Percentiles rank a stretch among this genome's conserved stretches.
These are phyloP conservation scores for Chrysaora quinquecirrha DNA, from an alignment of 30 jellyfish, hydroid and myxozoan species.

Conservation along the genomic window DNA sequence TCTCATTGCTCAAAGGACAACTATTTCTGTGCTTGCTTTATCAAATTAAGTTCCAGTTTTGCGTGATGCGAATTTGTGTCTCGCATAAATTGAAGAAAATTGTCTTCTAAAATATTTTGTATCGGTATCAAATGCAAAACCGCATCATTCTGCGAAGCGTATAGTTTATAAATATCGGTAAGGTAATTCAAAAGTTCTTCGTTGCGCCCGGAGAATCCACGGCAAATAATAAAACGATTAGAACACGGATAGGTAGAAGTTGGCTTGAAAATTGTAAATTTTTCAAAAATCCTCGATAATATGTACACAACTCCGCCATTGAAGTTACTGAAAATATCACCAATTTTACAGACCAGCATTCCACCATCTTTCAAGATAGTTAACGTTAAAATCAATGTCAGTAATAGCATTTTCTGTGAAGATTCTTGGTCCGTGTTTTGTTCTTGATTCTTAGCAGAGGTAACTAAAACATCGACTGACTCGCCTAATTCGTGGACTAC, in stretches of 20 bases:
- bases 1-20: too few species aligned
- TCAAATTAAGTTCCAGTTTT: background rate
- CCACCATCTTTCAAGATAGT: conserved; percentile 40
- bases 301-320: conserved; percentile 53
- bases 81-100: background rate
- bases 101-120: background rate
- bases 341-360: conserved; percentile 26
- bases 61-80: background rate
- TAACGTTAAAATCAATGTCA: background rate
- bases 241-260: background rate
- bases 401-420: background rate
- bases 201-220: background rate
- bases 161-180: background rate
- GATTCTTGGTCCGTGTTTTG: conserved; percentile 29
- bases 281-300: conserved; percentile 22
- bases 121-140: background rate
- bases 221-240: conserved; percentile 22
- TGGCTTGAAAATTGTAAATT: conserved; percentile 7
- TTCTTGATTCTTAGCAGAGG: background rate
- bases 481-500: background rate
- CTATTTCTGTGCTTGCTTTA: background rate
- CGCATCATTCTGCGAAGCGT: background rate
- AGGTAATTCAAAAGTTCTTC: background rate
- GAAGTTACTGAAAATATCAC: conserved; percentile 51
- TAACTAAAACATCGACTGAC: conserved; percentile 17